A percentile compares a stretch with the other conserved stretches of the same genome.
Conservation (phyloP, 2,888 invertebrate species). For the Hyles lineata region DNA sequence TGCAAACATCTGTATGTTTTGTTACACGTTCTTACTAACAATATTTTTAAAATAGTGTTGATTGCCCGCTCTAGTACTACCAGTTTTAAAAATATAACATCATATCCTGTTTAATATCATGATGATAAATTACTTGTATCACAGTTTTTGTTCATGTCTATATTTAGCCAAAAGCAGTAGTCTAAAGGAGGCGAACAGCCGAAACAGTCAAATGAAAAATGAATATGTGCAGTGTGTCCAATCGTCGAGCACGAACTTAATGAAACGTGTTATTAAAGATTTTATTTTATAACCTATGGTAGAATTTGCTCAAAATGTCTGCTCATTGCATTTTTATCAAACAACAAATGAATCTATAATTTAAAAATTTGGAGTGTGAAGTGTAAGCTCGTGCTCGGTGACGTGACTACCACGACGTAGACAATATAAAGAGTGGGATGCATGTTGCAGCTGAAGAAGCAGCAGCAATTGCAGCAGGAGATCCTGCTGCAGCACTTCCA, state of each 20-base stretch:
- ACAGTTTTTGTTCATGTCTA: background rate
- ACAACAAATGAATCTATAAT: too few relatives aligned
- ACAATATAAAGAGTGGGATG: conserved; percentile 9
- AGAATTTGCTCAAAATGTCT: too few relatives aligned
- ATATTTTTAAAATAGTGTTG: background rate
- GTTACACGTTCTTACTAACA: background rate
- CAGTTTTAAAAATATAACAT: too few relatives aligned
- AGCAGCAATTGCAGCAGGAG: conserved; percentile 96
- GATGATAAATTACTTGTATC: background rate
- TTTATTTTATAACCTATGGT: too few relatives aligned
- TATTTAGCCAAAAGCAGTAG: background rate
- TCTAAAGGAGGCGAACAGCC: background rate
- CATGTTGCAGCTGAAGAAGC: conserved; percentile 93
- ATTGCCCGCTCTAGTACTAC: background rate
- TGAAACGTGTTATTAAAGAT: background rate
- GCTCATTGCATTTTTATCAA: too few relatives aligned
- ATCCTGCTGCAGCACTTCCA: conserved; percentile 96
- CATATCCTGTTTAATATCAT: too few relatives aligned
- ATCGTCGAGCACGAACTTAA: background rate
- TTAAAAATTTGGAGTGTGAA: too few relatives aligned
- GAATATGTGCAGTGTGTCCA: background rate
- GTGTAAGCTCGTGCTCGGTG: background rate
- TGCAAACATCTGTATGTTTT: background rate
- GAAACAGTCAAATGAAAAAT: background rate
- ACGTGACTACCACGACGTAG: background rate